Conservation (phyloP, 1,140 invertebrate species). For the Diploscapter pachys region DNA sequence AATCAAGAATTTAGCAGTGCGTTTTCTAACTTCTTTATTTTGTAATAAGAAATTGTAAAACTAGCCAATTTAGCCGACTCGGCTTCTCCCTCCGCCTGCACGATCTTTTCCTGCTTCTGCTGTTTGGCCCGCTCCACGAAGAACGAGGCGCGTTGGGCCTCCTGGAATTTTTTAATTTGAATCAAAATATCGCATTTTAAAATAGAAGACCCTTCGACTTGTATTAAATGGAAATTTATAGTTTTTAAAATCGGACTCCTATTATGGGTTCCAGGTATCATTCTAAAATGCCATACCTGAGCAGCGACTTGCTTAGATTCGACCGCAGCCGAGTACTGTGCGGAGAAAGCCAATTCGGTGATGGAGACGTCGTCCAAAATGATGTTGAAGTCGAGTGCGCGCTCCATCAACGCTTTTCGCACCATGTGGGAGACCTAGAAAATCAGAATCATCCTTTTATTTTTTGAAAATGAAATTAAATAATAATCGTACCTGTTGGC, state of each 20-base stretch:
- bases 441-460: neutral
- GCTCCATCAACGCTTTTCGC: constrained; percentile 84
- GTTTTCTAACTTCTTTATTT: too few species aligned
- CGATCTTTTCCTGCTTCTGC: constrained; percentile 97
- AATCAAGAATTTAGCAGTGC: too few species aligned
- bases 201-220: too few species aligned
- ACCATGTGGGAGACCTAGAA: constrained; percentile 78
- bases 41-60: neutral
- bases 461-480: neutral
- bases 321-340: constrained; percentile 98
- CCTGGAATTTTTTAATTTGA: constrained; percentile 59
- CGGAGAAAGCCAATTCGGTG: constrained; percentile 95
- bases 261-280: neutral
- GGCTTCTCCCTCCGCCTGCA: constrained; percentile 99
- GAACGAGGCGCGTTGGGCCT: constrained; percentile 96
- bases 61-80: constrained; percentile 75
- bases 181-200: too few species aligned
- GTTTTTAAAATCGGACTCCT: neutral
- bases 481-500: constrained; percentile 67
- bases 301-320: constrained; percentile 87
- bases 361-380: constrained; percentile 99
- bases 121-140: constrained; percentile 95
- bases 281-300: neutral
- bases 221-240: neutral
- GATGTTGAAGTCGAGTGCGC: constrained; percentile 97